Percentiles rank a stretch among this genome's conserved stretches.
These are phyloP conservation scores for Vireo griseus DNA, from an alignment of 2,797 vertebrate genomes.

Conservation along the genomic window DNA sequence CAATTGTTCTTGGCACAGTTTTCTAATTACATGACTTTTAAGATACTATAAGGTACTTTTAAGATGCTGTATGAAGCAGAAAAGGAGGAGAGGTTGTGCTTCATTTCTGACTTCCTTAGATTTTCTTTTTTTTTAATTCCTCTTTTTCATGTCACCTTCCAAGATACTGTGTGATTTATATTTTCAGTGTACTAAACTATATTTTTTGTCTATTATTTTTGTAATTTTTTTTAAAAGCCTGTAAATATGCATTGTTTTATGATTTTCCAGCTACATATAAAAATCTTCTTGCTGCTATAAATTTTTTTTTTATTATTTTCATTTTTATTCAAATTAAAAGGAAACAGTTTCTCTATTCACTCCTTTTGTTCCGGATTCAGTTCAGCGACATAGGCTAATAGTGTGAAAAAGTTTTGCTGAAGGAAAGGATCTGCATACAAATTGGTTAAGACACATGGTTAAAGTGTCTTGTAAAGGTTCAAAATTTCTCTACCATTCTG, in stretches of 20 bases:
- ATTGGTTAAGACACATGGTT: neutral
- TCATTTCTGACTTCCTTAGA: neutral
- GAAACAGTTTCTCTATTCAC: neutral
- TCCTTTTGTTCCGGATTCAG: neutral
- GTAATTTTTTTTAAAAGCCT: neutral
- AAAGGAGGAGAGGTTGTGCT: neutral
- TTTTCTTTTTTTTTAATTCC: neutral
- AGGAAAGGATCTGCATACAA: slow-evolving; percentile 26
- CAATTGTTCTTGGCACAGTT: neutral
- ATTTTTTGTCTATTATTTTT: neutral
- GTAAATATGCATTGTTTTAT: neutral
- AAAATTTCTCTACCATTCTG: neutral
- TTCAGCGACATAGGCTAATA: neutral
- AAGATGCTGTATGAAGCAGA: neutral
- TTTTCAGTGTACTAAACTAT: neutral
- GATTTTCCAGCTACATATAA: neutral
- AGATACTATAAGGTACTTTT: neutral
- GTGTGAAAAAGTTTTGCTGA: neutral
- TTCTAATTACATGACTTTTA: neutral
- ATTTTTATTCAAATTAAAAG: slow-evolving; percentile 18
- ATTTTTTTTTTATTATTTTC: neutral
- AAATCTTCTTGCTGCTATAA: neutral
- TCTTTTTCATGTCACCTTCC: neutral
- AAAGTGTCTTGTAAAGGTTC: slow-evolving; percentile 16
- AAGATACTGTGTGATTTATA: neutral